Conservation (phyloP, 2,888 invertebrate species). For the Tachina fera region DNA sequence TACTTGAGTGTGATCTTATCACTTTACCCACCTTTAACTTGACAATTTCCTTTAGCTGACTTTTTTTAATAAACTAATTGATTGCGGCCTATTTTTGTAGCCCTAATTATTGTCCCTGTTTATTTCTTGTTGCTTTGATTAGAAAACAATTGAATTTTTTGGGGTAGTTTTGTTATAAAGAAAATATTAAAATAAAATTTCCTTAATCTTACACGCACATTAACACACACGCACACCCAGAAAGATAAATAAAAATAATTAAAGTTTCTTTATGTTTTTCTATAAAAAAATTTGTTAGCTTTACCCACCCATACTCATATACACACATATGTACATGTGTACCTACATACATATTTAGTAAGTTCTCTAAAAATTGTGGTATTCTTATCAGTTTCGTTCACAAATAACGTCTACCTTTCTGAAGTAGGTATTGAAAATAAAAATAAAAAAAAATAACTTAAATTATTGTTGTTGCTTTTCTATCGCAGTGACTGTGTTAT, state of each 20-base stretch:
- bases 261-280: constrained; percentile 8
- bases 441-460: not conserved
- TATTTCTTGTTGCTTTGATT: constrained; percentile 13
- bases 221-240: constrained; percentile 18
- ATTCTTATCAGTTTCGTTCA: constrained; percentile 54
- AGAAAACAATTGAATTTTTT: constrained; percentile 30
- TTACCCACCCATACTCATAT: not conserved
- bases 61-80: constrained; percentile 18
- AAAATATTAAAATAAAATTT: constrained; percentile 22
- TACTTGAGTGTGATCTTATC: not conserved
- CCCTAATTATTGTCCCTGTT: not conserved
- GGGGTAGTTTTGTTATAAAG: constrained; percentile 24
- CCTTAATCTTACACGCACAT: constrained; percentile 26
- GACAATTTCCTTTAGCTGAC: no score
- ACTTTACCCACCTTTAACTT: no score
- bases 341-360: constrained; percentile 41
- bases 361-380: constrained; percentile 27
- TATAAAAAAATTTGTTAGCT: constrained; percentile 4
- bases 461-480: constrained; percentile 19
- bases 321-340: no score
- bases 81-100: constrained; percentile 7
- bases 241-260: constrained; percentile 30
- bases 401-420: constrained; percentile 44
- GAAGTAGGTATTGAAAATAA: not conserved
- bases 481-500: constrained; percentile 29